A percentile compares a stretch with the other conserved stretches of the same genome.
Conservation (phyloP, 1,140 invertebrate genomes). For the Dendroctonus valens region DNA sequence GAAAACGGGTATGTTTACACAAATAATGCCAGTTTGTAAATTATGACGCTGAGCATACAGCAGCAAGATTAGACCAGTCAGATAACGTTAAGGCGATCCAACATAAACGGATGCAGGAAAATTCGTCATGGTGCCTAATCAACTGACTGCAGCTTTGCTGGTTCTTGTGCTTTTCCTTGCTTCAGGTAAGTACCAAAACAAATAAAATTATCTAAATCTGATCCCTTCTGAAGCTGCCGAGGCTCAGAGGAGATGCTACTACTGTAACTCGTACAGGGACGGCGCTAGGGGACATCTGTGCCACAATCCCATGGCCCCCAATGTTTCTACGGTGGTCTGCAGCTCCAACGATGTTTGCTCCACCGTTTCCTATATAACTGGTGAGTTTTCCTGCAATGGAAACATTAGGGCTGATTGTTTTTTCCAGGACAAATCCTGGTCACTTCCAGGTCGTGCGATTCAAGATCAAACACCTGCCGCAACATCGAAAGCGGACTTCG, state of each 20-base stretch:
- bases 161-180: too few relatives aligned
- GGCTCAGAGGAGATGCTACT: not conserved
- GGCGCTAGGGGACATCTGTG: not conserved
- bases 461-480: not conserved
- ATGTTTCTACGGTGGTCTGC: not conserved
- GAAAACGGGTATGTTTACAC: too few relatives aligned
- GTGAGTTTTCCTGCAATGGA: not conserved
- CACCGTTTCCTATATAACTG: not conserved
- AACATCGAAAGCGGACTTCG: not conserved
- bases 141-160: too few relatives aligned
- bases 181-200: too few relatives aligned
- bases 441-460: not conserved
- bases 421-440: not conserved
- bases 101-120: too few relatives aligned
- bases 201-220: too few relatives aligned
- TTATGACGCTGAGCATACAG: too few relatives aligned
- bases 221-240: not conserved
- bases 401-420: not conserved
- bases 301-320: not conserved
- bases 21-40: too few relatives aligned
- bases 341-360: not conserved
- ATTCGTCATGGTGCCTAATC: too few relatives aligned
- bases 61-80: too few relatives aligned
- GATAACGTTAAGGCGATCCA: too few relatives aligned
- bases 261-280: slow-evolving; percentile 1